A percentile compares a stretch with the other conserved stretches of the same genome.
phyloP scores from a whole-genome alignment of 1,140 invertebrate species.

The Arion vulgaris region DNA sequence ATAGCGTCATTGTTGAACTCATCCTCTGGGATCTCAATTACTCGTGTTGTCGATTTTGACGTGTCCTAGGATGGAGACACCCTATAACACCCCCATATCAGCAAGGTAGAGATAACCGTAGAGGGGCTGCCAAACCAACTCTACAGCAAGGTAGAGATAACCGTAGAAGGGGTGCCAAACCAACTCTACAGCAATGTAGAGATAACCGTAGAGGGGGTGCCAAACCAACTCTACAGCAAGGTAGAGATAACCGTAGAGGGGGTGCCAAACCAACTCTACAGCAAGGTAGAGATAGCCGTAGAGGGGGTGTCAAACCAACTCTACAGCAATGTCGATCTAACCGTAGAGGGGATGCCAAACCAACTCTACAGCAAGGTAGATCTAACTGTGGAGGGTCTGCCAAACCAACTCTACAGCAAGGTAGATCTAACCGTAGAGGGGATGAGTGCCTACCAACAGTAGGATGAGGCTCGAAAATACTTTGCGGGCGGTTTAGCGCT shows the following conservation, averaged over 20 bases:
- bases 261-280: neutral
- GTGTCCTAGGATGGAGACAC: no score
- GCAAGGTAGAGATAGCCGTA: neutral
- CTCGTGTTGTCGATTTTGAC: no score
- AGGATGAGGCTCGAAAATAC: neutral
- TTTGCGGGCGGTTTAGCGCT: neutral
- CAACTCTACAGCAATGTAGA: neutral
- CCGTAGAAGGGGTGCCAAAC: neutral
- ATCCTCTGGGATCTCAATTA: no score
- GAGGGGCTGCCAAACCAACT: neutral
- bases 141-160: no score
- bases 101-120: no score
- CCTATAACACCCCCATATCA: no score
- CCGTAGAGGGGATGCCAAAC: neutral
- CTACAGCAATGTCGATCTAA: neutral
- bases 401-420: no score
- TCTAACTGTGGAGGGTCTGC: no score
- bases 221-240: neutral
- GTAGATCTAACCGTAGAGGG: no score
- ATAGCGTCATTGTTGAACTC: no score
- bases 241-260: neutral
- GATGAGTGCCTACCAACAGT: neutral
- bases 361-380: neutral
- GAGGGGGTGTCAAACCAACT: neutral
- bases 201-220: neutral